Base-by-base conservation (phyloP, 2,888 invertebrate genomes). In the Drosophila fulvimacula region DNA sequence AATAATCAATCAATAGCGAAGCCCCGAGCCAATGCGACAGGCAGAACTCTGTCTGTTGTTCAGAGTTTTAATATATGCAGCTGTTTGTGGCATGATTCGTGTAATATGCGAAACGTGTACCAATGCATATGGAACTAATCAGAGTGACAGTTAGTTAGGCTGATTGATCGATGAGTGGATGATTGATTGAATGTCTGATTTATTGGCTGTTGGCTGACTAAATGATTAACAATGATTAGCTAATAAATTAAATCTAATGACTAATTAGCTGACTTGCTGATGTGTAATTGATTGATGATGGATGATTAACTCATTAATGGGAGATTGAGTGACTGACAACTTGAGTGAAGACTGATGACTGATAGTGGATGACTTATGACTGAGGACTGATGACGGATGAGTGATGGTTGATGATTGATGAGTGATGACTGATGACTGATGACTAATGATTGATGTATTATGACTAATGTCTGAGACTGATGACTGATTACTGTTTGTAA, bases 1-100 rank as follows among this genome's bases (percentile, higher is more conserved):
- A 21, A 41, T 34, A 49, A 51, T 36, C 51, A 51, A 52, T 52
- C 52, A 38, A 21, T 38, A 38, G 24, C 11, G 7, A 27, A 24
- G 38, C 52, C 15, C 51, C 17, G 5, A 15, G 34, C 51, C 36
- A 51, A 24, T 32, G 32, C 2, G 51, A 24, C 24, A 38, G 27
- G 7, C 44, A n/a, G 46, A 9, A n/a, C n/a, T n/a, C n/a, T n/a
- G n/a, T n/a, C n/a, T n/a, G n/a, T 15, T 44, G 24, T 15, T 44
- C 21, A 48, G 36, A 0, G n/a, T 21, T 11, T 36, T 6, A 52
- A n/a, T 48, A 5, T 19, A 32, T 52, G 24, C 19, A 24, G n/a
- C 11, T 38, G 38, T 21, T n/a, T 38, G 21, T 38, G 52, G 10
- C 34, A n/a, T 34, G n/a, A 10, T 17, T 46, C 51, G n/a, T 9